Conservation (phyloP, 2,797 vertebrate genomes). For the Phrynocephalus guinanensis region DNA sequence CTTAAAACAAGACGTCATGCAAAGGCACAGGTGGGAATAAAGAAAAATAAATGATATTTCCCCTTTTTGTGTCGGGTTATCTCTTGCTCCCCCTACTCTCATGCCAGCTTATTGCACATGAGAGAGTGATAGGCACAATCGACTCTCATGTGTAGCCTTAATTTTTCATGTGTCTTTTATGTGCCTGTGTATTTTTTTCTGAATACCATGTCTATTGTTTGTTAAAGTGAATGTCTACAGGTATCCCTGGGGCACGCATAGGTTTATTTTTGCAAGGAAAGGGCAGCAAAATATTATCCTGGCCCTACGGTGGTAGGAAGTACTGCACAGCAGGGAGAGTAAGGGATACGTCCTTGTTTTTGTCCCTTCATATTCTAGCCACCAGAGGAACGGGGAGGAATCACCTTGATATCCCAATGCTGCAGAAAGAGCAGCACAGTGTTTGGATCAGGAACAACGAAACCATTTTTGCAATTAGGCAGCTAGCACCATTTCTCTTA, state of each 20-base stretch:
- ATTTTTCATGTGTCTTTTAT: not conserved
- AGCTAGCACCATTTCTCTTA: not conserved
- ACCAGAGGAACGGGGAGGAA: too few relatives aligned
- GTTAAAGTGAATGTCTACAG: not conserved
- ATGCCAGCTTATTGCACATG: not conserved
- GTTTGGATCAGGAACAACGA: not conserved
- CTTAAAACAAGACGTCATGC: not conserved
- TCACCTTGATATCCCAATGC: too few relatives aligned
- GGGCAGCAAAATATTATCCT: not conserved
- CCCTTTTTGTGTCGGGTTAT: not conserved
- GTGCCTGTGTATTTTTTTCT: not conserved
- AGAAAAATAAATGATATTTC: not conserved
- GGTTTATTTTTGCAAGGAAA: not conserved
- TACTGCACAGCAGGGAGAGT: not conserved
- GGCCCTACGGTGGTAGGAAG: not conserved
- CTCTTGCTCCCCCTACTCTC: not conserved
- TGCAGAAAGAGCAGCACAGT: too few relatives aligned
- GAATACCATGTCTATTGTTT: slow-evolving; percentile 16
- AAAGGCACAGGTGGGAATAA: too few relatives aligned
- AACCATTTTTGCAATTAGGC: not conserved
- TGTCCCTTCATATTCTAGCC: not conserved
- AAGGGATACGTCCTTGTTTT: not conserved
- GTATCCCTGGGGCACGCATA: not conserved
- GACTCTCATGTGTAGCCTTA: not conserved
- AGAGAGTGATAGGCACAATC: too few relatives aligned